phyloP scores from a whole-genome alignment of 2,888 invertebrate species.

The Patella pellucida region DNA sequence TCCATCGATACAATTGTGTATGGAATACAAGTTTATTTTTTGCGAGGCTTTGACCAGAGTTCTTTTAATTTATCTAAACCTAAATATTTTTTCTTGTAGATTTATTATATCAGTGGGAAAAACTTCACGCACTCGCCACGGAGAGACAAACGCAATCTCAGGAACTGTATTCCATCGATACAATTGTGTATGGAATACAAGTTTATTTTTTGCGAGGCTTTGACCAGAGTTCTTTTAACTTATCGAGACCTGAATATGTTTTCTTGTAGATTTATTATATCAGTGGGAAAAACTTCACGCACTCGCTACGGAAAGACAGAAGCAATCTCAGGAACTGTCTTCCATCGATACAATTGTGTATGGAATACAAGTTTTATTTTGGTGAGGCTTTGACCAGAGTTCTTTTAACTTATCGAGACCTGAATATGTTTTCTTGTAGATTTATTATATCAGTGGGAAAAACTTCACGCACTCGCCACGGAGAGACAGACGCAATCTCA shows the following conservation, averaged over 20 bases:
- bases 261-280: constrained; percentile 54
- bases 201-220: too few relatives aligned
- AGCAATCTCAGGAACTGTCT: constrained; percentile 57
- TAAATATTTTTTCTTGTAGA: constrained; percentile 41
- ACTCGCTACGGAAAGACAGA: constrained; percentile 54
- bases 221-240: background rate
- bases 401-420: constrained; percentile 2
- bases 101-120: constrained; percentile 60
- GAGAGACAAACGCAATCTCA: constrained; percentile 58
- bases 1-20: constrained; percentile 35
- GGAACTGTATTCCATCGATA: constrained; percentile 50
- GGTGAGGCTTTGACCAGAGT: too few relatives aligned
- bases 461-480: constrained; percentile 58
- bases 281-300: constrained; percentile 63
- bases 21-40: too few relatives aligned
- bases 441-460: constrained; percentile 60
- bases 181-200: too few relatives aligned
- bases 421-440: constrained; percentile 41
- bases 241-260: constrained; percentile 3
- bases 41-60: too few relatives aligned
- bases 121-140: constrained; percentile 58
- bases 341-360: constrained; percentile 35
- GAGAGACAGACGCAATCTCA: constrained; percentile 58
- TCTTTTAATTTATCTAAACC: constrained; percentile 1
- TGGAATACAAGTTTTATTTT: too few relatives aligned